Base-by-base conservation (phyloP, 2,888 invertebrate genomes). In the Cataglyphis livida region DNA sequence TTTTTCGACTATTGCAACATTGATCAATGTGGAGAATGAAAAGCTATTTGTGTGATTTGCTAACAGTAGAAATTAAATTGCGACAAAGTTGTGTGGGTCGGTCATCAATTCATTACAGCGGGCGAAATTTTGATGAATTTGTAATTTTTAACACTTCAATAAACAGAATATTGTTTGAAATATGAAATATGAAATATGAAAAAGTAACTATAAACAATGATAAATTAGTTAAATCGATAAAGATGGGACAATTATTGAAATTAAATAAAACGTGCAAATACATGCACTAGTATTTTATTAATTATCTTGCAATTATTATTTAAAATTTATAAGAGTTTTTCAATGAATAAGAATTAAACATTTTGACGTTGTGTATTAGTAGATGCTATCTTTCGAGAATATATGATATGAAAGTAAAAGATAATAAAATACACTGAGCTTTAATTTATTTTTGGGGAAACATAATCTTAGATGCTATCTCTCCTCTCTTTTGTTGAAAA, bases 1-100 rank as follows among this genome's bases (percentile, higher is more conserved):
- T 54, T 73, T 41, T 28, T 62, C 21, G 25, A 32, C 15, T 48
- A 65, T 75, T 65, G 44, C 15, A 64, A 12, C 21, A 64, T 64
- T 65, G 48, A 65, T 64, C 21, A 32, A 48, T 48, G 32, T 74
- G 21, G 21, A 74, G 44, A 74, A 62, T 57, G 41, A 74, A 74
- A 38, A 64, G 32, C 44, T 64, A 64, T 75, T 64, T 75, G 35
- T 32, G 48, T 32, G 65, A 75, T 65, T 32, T 21, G 32, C 32
- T 25, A 65, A 12, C n/a, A 12, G 12, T 48, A 75, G 44, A 62
- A 74, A 65, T 75, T 64, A 75, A 75, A 75, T 75, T 41, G 12
- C 35, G 3, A 9, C 4, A 18, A 73, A 73, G 32, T 32, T 32
- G 32, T 6, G 32, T 6, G 32, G 6, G 18, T 75, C 21, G 41